phyloP scores from a whole-genome alignment of 2,888 invertebrate genomes.

The Watsonalla binaria region DNA sequence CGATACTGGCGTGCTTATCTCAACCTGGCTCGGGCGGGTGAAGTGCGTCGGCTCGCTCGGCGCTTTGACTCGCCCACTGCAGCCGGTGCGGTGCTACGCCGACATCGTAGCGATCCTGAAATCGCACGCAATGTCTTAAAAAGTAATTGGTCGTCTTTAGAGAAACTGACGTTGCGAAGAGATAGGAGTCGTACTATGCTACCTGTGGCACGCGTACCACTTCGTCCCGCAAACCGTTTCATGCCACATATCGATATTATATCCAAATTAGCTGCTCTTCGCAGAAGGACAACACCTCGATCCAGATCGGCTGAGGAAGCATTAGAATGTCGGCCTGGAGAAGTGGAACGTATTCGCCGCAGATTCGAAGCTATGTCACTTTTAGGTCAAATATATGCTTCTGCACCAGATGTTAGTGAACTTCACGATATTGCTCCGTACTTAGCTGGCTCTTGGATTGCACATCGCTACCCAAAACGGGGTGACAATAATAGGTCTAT shows the following conservation, averaged over 20 bases:
- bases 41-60: slow-evolving; percentile 86
- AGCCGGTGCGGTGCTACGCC: slow-evolving; percentile 70
- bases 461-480: slow-evolving; percentile 86
- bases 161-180: slow-evolving; percentile 45
- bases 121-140: slow-evolving; percentile 80
- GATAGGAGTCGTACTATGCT: slow-evolving; percentile 66
- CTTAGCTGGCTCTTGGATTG: slow-evolving; percentile 87
- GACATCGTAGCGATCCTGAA: slow-evolving; percentile 89
- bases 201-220: slow-evolving; percentile 81
- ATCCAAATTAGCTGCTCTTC: slow-evolving; percentile 87
- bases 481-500: slow-evolving; percentile 83
- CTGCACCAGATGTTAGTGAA: slow-evolving; percentile 88
- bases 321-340: slow-evolving; percentile 78
- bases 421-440: slow-evolving; percentile 88
- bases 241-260: slow-evolving; percentile 96
- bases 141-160: slow-evolving; percentile 68
- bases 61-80: slow-evolving; percentile 86
- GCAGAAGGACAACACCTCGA: slow-evolving; percentile 64
- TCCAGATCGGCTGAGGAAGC: slow-evolving; percentile 73
- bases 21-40: slow-evolving; percentile 85
- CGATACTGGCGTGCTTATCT: slow-evolving; percentile 84
- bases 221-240: slow-evolving; percentile 83
- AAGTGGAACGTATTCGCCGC: slow-evolving; percentile 85
- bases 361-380: slow-evolving; percentile 86
- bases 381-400: slow-evolving; percentile 88